These are phyloP conservation scores for Xiphophorus hellerii DNA, from an alignment of 2,113 vertebrate genomes.

Conservation along the genomic window DNA sequence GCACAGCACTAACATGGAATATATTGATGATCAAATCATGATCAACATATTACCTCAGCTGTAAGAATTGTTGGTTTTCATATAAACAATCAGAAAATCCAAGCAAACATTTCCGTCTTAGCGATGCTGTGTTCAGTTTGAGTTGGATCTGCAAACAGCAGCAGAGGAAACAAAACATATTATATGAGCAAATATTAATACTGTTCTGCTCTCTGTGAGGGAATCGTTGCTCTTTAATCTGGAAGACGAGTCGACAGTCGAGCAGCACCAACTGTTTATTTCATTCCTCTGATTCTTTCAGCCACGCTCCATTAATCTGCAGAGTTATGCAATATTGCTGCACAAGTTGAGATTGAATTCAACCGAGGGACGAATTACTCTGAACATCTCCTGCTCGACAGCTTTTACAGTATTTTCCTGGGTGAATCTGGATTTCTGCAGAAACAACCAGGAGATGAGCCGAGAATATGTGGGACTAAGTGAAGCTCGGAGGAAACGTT, in stretches of 20 bases:
- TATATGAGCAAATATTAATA: neutral
- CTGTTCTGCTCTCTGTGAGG: neutral
- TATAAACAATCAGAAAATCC: too few species aligned
- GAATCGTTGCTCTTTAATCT: neutral
- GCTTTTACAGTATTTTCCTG: neutral
- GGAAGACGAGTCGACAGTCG: neutral
- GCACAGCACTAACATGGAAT: too few species aligned
- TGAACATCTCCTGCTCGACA: neutral
- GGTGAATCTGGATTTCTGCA: neutral
- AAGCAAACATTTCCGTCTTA: neutral
- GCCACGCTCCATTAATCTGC: constrained; percentile 26
- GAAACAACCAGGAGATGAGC: neutral
- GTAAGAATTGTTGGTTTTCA: neutral
- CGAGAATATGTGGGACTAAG: neutral
- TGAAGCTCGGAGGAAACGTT: neutral
- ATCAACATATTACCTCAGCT: too few species aligned
- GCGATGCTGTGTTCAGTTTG: too few species aligned
- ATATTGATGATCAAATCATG: too few species aligned
- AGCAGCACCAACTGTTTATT: neutral
- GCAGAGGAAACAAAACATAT: neutral
- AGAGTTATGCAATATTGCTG: constrained; percentile 22
- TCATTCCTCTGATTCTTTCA: neutral
- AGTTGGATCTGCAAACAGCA: neutral
- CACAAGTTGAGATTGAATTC: constrained; percentile 25
- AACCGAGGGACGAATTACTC: constrained; percentile 32